phyloP scores from a whole-genome alignment of 2,888 invertebrate species.

The Acanthosepion pharaonis region DNA sequence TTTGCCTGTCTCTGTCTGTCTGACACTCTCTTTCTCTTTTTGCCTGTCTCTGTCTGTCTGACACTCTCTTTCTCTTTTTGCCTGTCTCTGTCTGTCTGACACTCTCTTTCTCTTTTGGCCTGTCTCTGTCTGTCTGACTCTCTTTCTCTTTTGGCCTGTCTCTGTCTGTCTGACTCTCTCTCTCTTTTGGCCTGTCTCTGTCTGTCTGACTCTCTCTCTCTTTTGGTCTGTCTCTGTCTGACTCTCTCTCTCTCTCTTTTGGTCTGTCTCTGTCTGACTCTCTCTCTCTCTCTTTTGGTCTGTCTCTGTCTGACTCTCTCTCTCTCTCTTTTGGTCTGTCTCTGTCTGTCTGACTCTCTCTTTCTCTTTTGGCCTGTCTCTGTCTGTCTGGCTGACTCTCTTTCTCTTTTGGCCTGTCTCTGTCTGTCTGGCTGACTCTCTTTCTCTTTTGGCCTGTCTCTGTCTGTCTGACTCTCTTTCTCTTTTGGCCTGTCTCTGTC shows the following conservation, averaged over 20 bases:
- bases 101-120: background rate
- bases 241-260: too few species aligned
- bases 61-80: background rate
- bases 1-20: background rate
- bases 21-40: background rate
- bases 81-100: background rate
- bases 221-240: too few species aligned
- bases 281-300: too few species aligned
- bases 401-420: background rate
- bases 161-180: background rate
- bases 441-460: background rate
- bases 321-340: too few species aligned
- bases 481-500: too few species aligned
- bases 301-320: too few species aligned
- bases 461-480: background rate
- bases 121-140: background rate
- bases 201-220: too few species aligned
- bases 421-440: too few species aligned
- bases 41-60: too few species aligned
- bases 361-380: background rate
- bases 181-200: background rate
- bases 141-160: background rate
- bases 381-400: too few species aligned
- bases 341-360: background rate
- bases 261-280: too few species aligned